Evolutionary conservation across 2,797 vertebrate genomes (phyloP).

Genomic region (Bovichtus variegatus): DNA sequence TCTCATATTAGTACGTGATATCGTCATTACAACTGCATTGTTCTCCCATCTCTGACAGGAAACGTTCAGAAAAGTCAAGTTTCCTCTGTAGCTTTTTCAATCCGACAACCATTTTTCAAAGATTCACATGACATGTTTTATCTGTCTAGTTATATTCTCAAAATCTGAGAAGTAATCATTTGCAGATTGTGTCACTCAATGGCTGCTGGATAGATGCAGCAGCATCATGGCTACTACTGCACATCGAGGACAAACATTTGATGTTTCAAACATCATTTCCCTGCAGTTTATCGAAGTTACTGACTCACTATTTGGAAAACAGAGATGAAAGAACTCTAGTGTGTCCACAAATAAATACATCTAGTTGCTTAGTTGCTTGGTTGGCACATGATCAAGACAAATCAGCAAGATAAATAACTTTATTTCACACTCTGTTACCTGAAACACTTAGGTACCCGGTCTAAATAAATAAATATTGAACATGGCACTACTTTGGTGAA

Average conservation of each 20-base stretch:
- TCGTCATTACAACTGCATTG: background rate
- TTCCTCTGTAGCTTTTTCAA: background rate
- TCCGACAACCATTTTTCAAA: constrained; percentile 15
- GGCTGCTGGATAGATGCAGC: background rate
- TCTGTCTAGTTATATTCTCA: constrained; percentile 1
- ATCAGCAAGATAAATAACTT: constrained; percentile 24
- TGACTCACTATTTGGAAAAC: constrained; percentile 11
- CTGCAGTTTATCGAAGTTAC: constrained; percentile 21
- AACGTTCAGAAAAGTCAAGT: background rate
- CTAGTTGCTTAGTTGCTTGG: constrained; percentile 14
- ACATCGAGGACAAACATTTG: constrained; percentile 34
- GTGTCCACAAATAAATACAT: constrained; percentile 2
- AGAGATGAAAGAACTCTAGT: background rate
- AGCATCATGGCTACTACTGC: background rate
- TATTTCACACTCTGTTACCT: constrained; percentile 38
- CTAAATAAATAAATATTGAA: constrained; percentile 48
- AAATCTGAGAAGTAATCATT: constrained; percentile 27
- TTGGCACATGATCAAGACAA: constrained; percentile 31
- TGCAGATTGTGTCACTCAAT: constrained; percentile 22
- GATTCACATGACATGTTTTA: constrained; percentile 24
- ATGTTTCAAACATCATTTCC: constrained; percentile 14
- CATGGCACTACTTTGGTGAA: constrained; percentile 34
- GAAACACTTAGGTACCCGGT: constrained; percentile 28
- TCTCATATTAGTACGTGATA: background rate
- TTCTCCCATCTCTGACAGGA: background rate